Base-by-base conservation (phyloP, 1,140 invertebrate species). In the Sminthurides bifidus region DNA sequence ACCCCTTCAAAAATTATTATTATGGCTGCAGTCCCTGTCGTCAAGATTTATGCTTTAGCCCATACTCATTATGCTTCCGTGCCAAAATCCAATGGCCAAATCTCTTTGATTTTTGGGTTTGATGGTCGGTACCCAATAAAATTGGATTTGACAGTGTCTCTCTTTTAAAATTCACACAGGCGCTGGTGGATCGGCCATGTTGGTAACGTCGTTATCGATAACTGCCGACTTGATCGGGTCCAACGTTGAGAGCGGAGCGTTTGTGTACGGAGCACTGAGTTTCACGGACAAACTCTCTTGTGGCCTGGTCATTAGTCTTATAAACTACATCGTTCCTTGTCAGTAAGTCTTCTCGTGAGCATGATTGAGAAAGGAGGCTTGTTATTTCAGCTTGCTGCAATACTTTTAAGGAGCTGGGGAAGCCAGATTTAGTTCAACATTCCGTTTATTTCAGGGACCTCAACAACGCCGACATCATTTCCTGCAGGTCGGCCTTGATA, bases 221-320 rank as follows among this genome's bases (percentile, higher is more conserved):
- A 92, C 86, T 8, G 83, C 89, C 23, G 91, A 95, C 74, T 75
- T 94, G 24, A 93, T 96, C 61, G 90, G 88, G 15, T 74, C 79
- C 23, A 85, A 85, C 68, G 84, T 83, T 1, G 80, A 86, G 64
- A 88, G 80, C 62, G 87, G 89, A 17, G 92, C 92, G 37, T 94
- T 95, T 74, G 85, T 96, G 4, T 96, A 92, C 73, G 92, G 92
- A 15, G 75, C 87, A 17, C 94, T 96, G 91, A 94, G 90, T 74
- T 93, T 96, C 69, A 77, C 81, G 3, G 40, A 33, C 24, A 44
- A 33, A 76, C 68, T 95, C 3, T 81, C 84, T 2, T 85, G 91
- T 74, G 92, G 92, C 6, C 61, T 87, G 15, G 84, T 82, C 49
- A 84, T 94, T 43, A 80, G 86, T 58, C 56, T 88, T 8, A 88